Base-by-base conservation (phyloP, 2,797 vertebrate genomes). In the Hydrocynus forskahlii region DNA sequence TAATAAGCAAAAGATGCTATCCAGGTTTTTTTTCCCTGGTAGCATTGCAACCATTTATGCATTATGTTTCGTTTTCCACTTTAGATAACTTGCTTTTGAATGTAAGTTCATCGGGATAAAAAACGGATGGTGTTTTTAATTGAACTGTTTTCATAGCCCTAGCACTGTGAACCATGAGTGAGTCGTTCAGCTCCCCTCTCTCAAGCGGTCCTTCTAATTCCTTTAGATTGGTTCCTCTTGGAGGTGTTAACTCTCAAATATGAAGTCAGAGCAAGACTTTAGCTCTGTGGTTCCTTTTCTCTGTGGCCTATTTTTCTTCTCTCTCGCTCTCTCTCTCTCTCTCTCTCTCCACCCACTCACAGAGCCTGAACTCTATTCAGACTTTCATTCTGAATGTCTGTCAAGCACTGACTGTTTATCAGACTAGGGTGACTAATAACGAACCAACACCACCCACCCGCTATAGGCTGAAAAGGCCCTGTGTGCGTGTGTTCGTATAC, bases 381-480 rank as follows among this genome's bases (percentile, higher is more conserved):
- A 88, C 90, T 91, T 87, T 92, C 89, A 79, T 81, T 92, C 78
- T 93, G 88, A 92, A 77, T 90, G 84, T 89, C 89, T 89, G 85
- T 89, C 91, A 89, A 86, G 83, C 84, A 60, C 59, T 71, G 84
- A 81, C 88, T 84, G 85, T 86, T 87, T 86, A 85, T 88, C 86
- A 86, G 88, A 85, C 74, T 45, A 38, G 78, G 85, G 70, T 93
- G 92, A 93, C 92, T 92, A 91, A 94, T 92, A 79, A 84, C 76
- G 17, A 62, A 86, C 86, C 78, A 76, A 87, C 88, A 84, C 87
- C 88, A n/a, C 83, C 90, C 85, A 87, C 90, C 69, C 74, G 76
- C 80, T 21, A 69, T 85, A 79, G 69, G 84, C 81, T 87, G 76
- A 45, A 79, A 78, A 83, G 79, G 68, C 81, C 83, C 48, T 67